A percentile compares a stretch with the other conserved stretches of the same genome.
Conservation (phyloP, 2,113 vertebrate genomes). For the Prietella phreatophila region DNA sequence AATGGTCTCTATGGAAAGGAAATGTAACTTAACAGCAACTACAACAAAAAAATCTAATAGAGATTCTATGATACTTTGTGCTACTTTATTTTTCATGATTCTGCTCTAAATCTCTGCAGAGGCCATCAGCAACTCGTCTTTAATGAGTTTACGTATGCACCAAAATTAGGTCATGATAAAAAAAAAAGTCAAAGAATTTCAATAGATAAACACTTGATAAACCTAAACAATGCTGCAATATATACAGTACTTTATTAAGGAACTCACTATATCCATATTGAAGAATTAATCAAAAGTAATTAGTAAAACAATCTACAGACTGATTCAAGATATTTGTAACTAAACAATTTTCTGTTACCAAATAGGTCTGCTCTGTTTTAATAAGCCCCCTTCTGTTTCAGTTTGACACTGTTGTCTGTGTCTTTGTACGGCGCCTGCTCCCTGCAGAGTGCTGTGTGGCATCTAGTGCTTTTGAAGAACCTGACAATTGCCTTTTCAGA, state of each 20-base stretch:
- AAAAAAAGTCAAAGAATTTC: background rate
- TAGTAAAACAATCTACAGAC: background rate
- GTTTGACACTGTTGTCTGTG: conserved; percentile 10
- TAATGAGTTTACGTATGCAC: background rate
- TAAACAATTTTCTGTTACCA: background rate
- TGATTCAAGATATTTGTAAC: background rate
- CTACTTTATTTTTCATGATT: background rate
- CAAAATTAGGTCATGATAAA: background rate
- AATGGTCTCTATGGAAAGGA: background rate
- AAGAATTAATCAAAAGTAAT: background rate
- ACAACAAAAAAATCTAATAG: background rate
- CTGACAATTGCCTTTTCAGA: conserved; percentile 44
- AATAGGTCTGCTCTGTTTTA: background rate
- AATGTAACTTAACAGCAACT: background rate
- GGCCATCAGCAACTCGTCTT: background rate
- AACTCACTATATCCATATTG: background rate
- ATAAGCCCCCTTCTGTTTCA: background rate
- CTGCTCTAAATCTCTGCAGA: background rate
- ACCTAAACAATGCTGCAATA: background rate
- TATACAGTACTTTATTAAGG: background rate
- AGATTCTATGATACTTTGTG: background rate
- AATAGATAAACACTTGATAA: background rate
- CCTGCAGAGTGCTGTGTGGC: conserved; percentile 29
- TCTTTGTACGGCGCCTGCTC: conserved; percentile 1
- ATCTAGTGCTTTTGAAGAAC: conserved; percentile 38